phyloP scores from a whole-genome alignment of 2,113 vertebrate genomes.

The Chinchilla lanigera region DNA sequence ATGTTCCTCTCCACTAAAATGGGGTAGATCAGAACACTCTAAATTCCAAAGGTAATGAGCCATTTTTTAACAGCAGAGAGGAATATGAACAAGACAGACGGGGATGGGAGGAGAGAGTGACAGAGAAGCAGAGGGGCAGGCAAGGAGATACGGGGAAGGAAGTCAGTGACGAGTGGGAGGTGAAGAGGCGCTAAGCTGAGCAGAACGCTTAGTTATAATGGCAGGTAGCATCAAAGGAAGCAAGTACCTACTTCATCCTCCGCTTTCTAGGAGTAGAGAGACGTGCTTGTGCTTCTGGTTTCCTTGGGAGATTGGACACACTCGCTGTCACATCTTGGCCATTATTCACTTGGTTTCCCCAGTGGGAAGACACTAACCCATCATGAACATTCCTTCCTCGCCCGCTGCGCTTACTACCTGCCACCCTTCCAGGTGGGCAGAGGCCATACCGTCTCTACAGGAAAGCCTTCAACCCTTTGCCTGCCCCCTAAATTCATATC shows the following conservation, averaged over 20 bases:
- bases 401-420: neutral
- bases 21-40: neutral
- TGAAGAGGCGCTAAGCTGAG: neutral
- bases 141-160: neutral
- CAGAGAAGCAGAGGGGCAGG: neutral
- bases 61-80: neutral
- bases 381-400: neutral
- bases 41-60: neutral
- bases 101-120: accelerated
- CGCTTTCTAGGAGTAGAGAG: neutral
- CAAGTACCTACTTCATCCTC: accelerated
- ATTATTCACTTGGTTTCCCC: neutral
- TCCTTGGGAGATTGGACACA: neutral
- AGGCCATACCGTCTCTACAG: neutral
- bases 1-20: neutral
- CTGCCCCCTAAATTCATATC: neutral
- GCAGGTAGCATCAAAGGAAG: neutral
- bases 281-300: neutral
- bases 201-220: neutral
- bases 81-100: neutral
- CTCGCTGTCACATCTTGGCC: neutral
- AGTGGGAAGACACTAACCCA: neutral
- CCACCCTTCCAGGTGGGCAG: no score
- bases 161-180: neutral
- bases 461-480: neutral